Conservation (phyloP, 1,140 invertebrate species). For the Trichonephila clavipes region DNA sequence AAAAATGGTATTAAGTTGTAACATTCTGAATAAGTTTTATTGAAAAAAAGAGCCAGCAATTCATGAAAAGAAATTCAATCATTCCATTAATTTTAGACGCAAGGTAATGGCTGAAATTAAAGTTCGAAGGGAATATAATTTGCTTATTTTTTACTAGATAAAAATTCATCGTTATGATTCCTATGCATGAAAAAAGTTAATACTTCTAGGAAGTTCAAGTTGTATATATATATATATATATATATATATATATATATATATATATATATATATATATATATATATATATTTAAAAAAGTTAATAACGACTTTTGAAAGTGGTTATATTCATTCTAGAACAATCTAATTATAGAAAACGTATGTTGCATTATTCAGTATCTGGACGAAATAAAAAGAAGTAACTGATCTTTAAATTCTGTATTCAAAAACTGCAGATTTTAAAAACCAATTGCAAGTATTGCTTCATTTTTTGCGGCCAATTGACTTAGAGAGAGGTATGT, state of each 20-base stretch:
- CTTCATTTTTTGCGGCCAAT: too few relatives aligned
- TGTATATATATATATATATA: neutral
- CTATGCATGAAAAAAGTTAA: neutral
- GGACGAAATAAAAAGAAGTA: too few relatives aligned
- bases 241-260: neutral
- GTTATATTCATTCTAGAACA: too few relatives aligned
- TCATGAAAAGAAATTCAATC: neutral
- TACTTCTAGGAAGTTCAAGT: neutral
- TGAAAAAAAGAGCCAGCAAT: neutral
- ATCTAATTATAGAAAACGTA: too few relatives aligned
- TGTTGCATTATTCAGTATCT: too few relatives aligned
- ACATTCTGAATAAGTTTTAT: neutral
- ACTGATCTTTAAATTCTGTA: too few relatives aligned
- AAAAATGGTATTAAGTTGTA: neutral
- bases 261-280: neutral
- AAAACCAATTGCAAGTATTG: too few relatives aligned
- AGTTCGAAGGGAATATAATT: neutral
- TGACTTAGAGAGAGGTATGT: too few relatives aligned
- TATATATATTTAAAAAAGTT: neutral
- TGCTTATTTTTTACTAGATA: neutral
- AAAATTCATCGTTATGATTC: neutral
- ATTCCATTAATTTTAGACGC: neutral
- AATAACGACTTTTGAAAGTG: too few relatives aligned
- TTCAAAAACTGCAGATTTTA: too few relatives aligned
- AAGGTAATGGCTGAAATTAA: constrained; percentile 14